Percentiles rank a stretch among this genome's conserved stretches.
These are phyloP conservation scores for Stenchaetothrips biformis DNA, from an alignment of 2,888 invertebrate species.

Conservation along the genomic window DNA sequence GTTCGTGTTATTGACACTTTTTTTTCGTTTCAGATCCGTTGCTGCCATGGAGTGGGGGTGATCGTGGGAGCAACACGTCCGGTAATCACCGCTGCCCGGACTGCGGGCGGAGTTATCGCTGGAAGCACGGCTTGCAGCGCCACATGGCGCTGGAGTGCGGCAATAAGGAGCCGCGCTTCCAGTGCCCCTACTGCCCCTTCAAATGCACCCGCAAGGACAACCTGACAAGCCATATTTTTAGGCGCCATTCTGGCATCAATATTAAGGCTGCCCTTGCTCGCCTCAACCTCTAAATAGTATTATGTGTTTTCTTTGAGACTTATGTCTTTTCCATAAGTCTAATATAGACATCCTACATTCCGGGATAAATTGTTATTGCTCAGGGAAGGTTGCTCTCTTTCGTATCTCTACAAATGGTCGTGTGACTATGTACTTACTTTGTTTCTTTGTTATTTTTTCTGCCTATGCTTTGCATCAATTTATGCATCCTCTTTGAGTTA, in stretches of 20 bases:
- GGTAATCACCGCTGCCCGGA: constrained; percentile 29
- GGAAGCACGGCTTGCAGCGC: constrained; percentile 32
- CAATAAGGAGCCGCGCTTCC: constrained; percentile 34
- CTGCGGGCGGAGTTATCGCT: constrained; percentile 33
- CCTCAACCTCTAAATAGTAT: not conserved
- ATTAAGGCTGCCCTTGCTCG: constrained; percentile 1
- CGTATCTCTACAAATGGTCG: no score
- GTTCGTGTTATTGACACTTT: no score
- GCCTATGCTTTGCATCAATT: no score
- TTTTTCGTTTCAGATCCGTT: not conserved
- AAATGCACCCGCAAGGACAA: constrained; percentile 32
- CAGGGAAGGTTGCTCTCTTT: not conserved
- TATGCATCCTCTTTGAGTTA: no score
- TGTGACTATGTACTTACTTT: no score
- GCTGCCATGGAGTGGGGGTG: not conserved
- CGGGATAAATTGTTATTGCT: no score
- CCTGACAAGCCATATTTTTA: constrained; percentile 24
- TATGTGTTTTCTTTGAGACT: no score
- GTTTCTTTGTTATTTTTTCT: no score
- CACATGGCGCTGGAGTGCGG: constrained; percentile 37
- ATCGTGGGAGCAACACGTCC: not conserved
- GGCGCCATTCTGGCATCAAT: not conserved
- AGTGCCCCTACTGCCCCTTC: constrained; percentile 35
- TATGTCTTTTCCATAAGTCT: no score
- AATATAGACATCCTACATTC: no score